Percentiles rank a stretch among this genome's conserved stretches.
Evolutionary conservation across 2,888 invertebrate species (phyloP).

Genomic region (Scaptomyza cyrtandrae): DNA sequence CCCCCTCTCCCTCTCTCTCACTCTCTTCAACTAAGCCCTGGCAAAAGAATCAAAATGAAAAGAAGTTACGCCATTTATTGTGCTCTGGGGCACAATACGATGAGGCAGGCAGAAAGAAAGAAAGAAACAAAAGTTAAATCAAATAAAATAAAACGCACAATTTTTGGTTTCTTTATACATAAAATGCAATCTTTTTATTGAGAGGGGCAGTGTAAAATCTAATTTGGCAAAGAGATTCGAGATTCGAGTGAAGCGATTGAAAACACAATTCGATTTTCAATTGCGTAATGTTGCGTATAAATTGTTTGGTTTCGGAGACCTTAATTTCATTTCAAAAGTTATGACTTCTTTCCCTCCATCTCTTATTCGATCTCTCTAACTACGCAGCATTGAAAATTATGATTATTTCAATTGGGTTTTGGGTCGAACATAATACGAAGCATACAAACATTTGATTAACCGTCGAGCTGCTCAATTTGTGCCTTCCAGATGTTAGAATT

Average conservation of each 20-base stretch:
- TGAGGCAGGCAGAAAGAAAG: background rate
- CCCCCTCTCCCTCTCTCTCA: background rate
- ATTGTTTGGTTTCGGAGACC: conserved; percentile 50
- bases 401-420: conserved; percentile 4
- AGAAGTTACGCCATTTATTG: conserved; percentile 57
- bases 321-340: conserved; percentile 68
- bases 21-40: background rate
- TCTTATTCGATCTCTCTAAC: background rate
- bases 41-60: conserved; percentile 52
- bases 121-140: background rate
- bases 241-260: conserved; percentile 39
- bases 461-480: conserved; percentile 3
- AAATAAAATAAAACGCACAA: conserved; percentile 3
- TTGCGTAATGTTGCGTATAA: conserved; percentile 77
- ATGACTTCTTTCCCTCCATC: conserved; percentile 24
- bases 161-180: conserved; percentile 15
- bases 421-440: background rate
- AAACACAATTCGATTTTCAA: conserved; percentile 74
- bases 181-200: conserved; percentile 62
- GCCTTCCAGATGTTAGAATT: background rate
- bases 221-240: conserved; percentile 55
- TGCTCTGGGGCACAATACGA: conserved; percentile 70
- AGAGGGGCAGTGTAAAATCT: conserved; percentile 66
- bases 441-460: background rate
- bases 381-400: conserved; percentile 28